These are phyloP conservation scores for Myopa tessellatipennis DNA, from an alignment of 2,888 invertebrate genomes.

Conservation along the genomic window DNA sequence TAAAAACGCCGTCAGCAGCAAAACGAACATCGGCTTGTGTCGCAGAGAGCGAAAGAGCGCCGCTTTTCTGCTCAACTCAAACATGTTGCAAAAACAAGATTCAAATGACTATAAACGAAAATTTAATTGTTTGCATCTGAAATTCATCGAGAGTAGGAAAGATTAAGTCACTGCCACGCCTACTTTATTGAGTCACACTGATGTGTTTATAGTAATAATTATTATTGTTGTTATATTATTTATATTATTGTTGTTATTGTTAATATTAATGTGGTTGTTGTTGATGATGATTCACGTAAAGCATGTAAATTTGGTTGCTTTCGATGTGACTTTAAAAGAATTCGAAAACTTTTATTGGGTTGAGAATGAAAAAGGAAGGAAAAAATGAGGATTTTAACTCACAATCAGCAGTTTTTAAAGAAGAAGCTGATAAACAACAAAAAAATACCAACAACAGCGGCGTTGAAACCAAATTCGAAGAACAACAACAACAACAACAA, in stretches of 20 bases:
- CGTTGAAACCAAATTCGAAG: not conserved
- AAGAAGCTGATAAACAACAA: not conserved
- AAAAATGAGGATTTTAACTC: too few species aligned
- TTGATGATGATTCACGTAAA: too few species aligned
- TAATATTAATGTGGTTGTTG: not conserved
- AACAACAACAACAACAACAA: not conserved
- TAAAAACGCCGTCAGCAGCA: conserved; percentile 58
- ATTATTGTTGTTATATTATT: not conserved
- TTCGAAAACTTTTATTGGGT: too few species aligned
- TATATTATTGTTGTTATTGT: not conserved
- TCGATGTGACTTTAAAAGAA: too few species aligned
- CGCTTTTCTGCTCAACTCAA: too few species aligned
- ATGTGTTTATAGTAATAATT: too few species aligned
- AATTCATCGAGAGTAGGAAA: too few species aligned
- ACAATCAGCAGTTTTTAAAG: not conserved
- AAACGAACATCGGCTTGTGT: conserved; percentile 60
- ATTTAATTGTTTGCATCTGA: too few species aligned
- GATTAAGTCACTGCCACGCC: conserved; percentile 17
- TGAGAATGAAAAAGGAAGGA: too few species aligned
- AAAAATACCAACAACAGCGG: not conserved
- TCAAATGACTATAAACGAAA: too few species aligned
- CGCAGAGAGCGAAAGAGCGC: conserved; percentile 54
- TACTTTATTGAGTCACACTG: conserved; percentile 40
- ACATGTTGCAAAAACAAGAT: too few species aligned
- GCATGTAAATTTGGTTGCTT: too few species aligned